These are phyloP conservation scores for Kuschelorhynchus macadamiae DNA, from an alignment of 2,888 invertebrate genomes.

Conservation along the genomic window DNA sequence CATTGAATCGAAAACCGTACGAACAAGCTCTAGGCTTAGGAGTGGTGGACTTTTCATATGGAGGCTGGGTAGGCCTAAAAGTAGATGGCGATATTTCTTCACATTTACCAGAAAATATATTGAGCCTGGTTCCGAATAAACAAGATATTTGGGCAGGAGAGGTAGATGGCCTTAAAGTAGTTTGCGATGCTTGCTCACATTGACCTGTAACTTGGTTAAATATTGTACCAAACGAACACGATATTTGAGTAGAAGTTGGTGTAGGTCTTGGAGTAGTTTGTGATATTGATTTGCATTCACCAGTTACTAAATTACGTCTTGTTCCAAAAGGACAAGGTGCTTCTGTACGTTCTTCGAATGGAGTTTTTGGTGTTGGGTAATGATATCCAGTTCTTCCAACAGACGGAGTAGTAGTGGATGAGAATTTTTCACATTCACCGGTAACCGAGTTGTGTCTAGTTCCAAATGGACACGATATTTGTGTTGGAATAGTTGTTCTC, in stretches of 20 bases:
- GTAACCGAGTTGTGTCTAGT: constrained; percentile 16
- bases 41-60: no score
- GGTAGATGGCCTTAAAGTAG: neutral
- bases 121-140: no score
- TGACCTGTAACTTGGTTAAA: constrained; percentile 12
- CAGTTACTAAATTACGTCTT: constrained; percentile 8
- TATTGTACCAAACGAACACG: constrained; percentile 23
- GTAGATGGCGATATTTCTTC: no score
- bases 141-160: no score
- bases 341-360: constrained; percentile 25
- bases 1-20: constrained; percentile 27
- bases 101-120: no score
- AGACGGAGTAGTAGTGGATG: constrained; percentile 1
- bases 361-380: constrained; percentile 5
- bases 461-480: constrained; percentile 30
- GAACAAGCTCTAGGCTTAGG: constrained; percentile 32
- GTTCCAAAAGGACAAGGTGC: constrained; percentile 15
- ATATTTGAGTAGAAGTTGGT: neutral
- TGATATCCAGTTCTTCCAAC: constrained; percentile 4
- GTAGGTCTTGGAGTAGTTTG: constrained; percentile 1
- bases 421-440: constrained; percentile 20
- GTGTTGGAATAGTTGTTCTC: constrained; percentile 5
- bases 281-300: constrained; percentile 23
- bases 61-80: constrained; percentile 18
- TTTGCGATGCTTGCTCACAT: constrained; percentile 13